phyloP scores from a whole-genome alignment of 2,888 invertebrate species.

The Pheosia tremula region DNA sequence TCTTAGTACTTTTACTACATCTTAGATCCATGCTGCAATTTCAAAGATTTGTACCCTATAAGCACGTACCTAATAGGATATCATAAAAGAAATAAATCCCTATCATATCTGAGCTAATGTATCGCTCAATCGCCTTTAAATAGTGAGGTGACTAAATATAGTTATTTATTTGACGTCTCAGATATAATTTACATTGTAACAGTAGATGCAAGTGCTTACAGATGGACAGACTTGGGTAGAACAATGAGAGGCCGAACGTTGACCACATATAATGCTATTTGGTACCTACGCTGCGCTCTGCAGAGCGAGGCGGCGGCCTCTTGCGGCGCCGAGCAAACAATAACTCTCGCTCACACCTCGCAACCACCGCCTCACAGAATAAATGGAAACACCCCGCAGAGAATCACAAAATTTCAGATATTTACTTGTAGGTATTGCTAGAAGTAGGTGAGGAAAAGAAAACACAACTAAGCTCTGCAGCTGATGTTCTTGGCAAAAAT shows the following conservation, averaged over 20 bases:
- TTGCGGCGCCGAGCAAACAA: conserved; percentile 50
- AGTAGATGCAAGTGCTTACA: background rate
- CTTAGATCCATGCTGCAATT: too few species aligned
- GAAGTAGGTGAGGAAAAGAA: too few species aligned
- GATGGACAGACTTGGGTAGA: conserved; percentile 27
- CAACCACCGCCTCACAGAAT: conserved; percentile 28
- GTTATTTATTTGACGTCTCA: too few species aligned
- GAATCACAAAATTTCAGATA: background rate
- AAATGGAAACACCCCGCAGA: conserved; percentile 29
- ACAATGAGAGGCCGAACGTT: conserved; percentile 54
- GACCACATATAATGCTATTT: conserved; percentile 63
- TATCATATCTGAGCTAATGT: too few species aligned
- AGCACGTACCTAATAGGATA: too few species aligned
- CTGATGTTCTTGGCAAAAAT: conserved; percentile 3
- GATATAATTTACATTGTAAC: conserved; percentile 2
- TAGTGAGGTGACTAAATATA: too few species aligned
- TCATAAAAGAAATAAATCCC: too few species aligned
- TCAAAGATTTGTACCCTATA: too few species aligned
- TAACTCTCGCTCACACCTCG: conserved; percentile 51
- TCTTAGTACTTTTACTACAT: too few species aligned
- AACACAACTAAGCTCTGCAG: too few species aligned
- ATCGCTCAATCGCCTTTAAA: background rate
- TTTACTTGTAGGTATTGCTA: too few species aligned
- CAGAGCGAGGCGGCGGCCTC: background rate
- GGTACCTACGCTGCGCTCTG: conserved; percentile 8